Conservation (phyloP, 2,797 vertebrate species). For the Spondyliosoma cantharus region DNA sequence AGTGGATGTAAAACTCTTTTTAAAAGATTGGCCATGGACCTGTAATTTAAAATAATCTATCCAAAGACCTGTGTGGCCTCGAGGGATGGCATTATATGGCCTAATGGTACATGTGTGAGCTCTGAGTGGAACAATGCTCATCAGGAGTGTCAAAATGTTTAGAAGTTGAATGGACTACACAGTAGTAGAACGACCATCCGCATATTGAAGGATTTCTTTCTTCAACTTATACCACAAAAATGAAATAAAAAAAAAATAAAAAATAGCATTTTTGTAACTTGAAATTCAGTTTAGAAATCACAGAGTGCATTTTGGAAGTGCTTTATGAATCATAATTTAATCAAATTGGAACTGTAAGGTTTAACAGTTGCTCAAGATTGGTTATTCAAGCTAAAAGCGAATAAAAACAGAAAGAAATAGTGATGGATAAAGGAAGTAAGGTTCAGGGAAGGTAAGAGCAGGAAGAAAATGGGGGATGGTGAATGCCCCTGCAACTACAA, state of each 20-base stretch:
- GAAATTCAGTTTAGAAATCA: neutral
- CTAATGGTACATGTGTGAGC: too few relatives aligned
- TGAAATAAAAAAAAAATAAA: neutral
- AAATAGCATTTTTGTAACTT: neutral
- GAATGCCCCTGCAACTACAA: conserved; percentile 1
- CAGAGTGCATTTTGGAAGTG: neutral
- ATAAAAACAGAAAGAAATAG: neutral
- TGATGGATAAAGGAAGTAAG: neutral
- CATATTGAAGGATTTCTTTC: neutral
- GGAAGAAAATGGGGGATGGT: neutral
- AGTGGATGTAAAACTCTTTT: too few relatives aligned
- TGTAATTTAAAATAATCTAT: too few relatives aligned
- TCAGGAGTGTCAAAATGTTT: too few relatives aligned
- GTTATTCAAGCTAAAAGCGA: neutral
- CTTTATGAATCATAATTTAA: neutral
- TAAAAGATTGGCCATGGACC: too few relatives aligned
- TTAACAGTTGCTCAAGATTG: neutral
- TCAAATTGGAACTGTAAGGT: neutral
- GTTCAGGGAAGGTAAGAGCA: neutral
- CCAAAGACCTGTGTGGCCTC: too few relatives aligned
- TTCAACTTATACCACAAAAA: neutral
- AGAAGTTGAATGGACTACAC: neutral
- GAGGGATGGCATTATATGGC: too few relatives aligned
- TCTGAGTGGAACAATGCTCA: too few relatives aligned
- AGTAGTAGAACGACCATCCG: neutral